A percentile compares a stretch with the other conserved stretches of the same genome.
phyloP scores from a whole-genome alignment of 1,140 invertebrate genomes.

The Brachionus manjavacas region DNA sequence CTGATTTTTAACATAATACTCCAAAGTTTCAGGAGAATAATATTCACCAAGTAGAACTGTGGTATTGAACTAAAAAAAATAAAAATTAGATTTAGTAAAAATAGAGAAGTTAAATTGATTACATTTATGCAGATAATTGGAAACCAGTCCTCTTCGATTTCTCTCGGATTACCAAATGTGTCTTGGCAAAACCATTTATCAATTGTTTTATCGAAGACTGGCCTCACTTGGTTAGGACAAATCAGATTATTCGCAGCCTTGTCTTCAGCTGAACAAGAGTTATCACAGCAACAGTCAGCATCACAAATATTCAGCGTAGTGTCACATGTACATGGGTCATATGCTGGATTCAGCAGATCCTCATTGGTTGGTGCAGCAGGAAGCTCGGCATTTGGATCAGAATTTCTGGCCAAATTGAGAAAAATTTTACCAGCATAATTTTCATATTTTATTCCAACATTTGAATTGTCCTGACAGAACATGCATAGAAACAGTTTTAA shows the following conservation, averaged over 20 bases:
- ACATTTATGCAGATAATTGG: conserved; percentile 32
- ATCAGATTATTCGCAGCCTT: background rate
- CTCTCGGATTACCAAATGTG: background rate
- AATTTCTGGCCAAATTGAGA: background rate
- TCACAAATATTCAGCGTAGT: background rate
- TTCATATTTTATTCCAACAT: background rate
- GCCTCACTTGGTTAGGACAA: background rate
- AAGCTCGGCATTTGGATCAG: background rate
- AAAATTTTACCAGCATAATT: background rate
- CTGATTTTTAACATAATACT: background rate
- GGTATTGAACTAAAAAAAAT: conserved; percentile 15
- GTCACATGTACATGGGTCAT: conserved; percentile 22
- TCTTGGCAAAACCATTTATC: conserved; percentile 10
- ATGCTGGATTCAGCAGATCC: conserved; percentile 10
- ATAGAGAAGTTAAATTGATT: background rate
- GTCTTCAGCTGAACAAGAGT: background rate
- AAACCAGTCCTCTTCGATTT: conserved; percentile 26
- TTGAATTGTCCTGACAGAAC: conserved; percentile 20
- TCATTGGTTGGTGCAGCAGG: background rate
- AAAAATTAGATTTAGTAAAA: background rate
- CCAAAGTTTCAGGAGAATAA: conserved; percentile 4
- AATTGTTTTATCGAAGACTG: background rate
- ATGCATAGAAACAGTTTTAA: background rate
- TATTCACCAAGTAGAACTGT: conserved; percentile 31
- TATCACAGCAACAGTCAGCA: conserved; percentile 29